Conservation (phyloP, 2,888 invertebrate species). For the Cremastinae sp. region DNA sequence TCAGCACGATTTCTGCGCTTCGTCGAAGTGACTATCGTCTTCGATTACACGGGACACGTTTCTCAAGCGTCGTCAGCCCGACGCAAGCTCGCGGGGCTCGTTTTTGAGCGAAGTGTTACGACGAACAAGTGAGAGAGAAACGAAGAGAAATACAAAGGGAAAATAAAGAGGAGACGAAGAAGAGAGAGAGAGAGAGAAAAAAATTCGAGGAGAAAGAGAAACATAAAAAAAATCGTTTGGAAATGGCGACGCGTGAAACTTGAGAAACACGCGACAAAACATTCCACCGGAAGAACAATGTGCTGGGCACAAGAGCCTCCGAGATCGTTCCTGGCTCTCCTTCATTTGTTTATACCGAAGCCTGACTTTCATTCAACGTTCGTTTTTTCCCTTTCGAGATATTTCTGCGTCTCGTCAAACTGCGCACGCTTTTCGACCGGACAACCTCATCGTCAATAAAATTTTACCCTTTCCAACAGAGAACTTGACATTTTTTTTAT, state of each 20-base stretch:
- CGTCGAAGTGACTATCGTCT: slow-evolving; percentile 54
- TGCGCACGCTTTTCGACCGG: too few relatives aligned
- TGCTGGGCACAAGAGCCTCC: neutral
- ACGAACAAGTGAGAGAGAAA: slow-evolving; percentile 6
- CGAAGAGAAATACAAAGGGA: neutral
- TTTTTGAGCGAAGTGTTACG: slow-evolving; percentile 6
- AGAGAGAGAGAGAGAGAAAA: neutral
- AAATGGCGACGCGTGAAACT: slow-evolving; percentile 20
- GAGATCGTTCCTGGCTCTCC: neutral
- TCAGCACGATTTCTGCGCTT: slow-evolving; percentile 2
- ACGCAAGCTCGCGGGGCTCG: slow-evolving; percentile 20
- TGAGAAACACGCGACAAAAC: slow-evolving; percentile 34
- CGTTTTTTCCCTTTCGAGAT: too few relatives aligned
- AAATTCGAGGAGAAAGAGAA: neutral
- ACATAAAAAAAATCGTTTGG: neutral
- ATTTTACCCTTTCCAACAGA: too few relatives aligned
- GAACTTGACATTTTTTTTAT: too few relatives aligned
- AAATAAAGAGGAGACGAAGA: neutral
- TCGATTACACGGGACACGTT: slow-evolving; percentile 60
- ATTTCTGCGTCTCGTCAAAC: too few relatives aligned
- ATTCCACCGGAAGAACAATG: slow-evolving; percentile 34
- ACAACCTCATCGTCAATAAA: too few relatives aligned
- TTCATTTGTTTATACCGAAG: neutral
- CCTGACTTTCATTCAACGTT: too few relatives aligned
- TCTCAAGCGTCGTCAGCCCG: slow-evolving; percentile 64